Evolutionary conservation across 2,113 vertebrate genomes (phyloP).

Genomic region (Prunella himalayana): DNA sequence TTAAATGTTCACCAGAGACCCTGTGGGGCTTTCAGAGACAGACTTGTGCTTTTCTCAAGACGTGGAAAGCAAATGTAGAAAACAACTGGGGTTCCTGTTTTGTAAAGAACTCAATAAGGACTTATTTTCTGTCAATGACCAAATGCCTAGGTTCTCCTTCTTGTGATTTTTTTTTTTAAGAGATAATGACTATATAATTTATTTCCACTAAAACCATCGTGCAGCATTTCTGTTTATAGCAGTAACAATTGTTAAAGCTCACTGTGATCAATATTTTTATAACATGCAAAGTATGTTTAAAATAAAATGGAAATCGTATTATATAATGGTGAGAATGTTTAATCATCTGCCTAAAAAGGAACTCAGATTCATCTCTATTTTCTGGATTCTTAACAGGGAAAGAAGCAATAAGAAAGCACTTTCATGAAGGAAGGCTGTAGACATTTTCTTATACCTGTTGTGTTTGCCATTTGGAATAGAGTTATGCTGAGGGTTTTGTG

Average conservation of each 20-base stretch:
- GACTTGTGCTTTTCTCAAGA: slow-evolving; percentile 44
- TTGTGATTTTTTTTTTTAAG: slow-evolving; percentile 83
- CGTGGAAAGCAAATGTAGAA: slow-evolving; percentile 39
- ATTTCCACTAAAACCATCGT: slow-evolving; percentile 94
- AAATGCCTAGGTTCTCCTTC: slow-evolving; percentile 72
- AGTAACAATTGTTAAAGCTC: slow-evolving; percentile 89
- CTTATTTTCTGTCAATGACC: slow-evolving; percentile 72
- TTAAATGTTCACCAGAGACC: slow-evolving; percentile 64
- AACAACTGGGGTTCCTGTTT: slow-evolving; percentile 41
- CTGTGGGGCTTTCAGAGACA: slow-evolving; percentile 43
- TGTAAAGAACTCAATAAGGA: slow-evolving; percentile 67
- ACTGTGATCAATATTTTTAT: slow-evolving; percentile 98
- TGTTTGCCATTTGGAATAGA: not conserved
- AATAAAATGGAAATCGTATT: slow-evolving; percentile 86
- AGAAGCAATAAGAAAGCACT: not conserved
- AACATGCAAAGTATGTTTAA: slow-evolving; percentile 87
- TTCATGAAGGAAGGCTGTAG: not conserved
- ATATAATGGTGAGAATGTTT: slow-evolving; percentile 65
- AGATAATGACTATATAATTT: slow-evolving; percentile 98
- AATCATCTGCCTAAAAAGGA: not conserved
- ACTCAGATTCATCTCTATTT: not conserved
- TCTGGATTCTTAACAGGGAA: not conserved
- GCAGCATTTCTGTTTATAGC: slow-evolving; percentile 85
- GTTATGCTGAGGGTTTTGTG: not conserved
- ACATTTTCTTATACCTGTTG: not conserved